These are phyloP conservation scores for Augiades crinisus DNA, from an alignment of 2,888 invertebrate species.

Conservation along the genomic window DNA sequence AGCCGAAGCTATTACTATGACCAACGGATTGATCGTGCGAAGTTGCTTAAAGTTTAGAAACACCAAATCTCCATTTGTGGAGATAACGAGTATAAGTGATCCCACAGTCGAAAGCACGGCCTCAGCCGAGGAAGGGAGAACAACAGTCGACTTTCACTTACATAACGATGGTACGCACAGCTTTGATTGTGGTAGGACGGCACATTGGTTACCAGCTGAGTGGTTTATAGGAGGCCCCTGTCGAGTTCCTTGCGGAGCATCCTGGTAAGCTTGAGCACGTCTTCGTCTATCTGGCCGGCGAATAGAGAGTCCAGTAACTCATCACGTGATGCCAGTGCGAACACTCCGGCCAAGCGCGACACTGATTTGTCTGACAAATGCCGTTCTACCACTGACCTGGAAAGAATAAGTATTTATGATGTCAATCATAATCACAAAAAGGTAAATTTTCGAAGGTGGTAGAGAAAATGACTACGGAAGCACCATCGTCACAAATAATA, in stretches of 20 bases:
- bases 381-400: conserved; percentile 85
- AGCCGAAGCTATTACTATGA: conserved; percentile 34
- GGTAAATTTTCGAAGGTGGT: no score
- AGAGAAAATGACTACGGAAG: no score
- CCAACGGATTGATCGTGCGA: conserved; percentile 33
- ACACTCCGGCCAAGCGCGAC: conserved; percentile 89
- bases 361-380: conserved; percentile 94
- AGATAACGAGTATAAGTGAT: conserved; percentile 63
- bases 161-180: conserved; percentile 48
- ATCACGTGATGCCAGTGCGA: conserved; percentile 71
- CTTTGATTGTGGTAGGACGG: conserved; percentile 60
- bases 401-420: conserved; percentile 29
- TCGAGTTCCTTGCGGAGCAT: conserved; percentile 75
- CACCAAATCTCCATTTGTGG: conserved; percentile 67
- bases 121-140: conserved; percentile 5
- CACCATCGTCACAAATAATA: no score
- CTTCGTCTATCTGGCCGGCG: conserved; percentile 67
- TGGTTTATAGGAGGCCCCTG: conserved; percentile 67
- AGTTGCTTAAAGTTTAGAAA: conserved; percentile 29
- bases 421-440: no score
- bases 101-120: conserved; percentile 38
- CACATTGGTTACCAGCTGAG: conserved; percentile 40
- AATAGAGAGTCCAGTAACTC: conserved; percentile 70
- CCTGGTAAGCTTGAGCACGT: conserved; percentile 65
- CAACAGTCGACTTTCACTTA: conserved; percentile 34